Base-by-base conservation (phyloP, 2,888 invertebrate species). In the Brenthis hecate region DNA sequence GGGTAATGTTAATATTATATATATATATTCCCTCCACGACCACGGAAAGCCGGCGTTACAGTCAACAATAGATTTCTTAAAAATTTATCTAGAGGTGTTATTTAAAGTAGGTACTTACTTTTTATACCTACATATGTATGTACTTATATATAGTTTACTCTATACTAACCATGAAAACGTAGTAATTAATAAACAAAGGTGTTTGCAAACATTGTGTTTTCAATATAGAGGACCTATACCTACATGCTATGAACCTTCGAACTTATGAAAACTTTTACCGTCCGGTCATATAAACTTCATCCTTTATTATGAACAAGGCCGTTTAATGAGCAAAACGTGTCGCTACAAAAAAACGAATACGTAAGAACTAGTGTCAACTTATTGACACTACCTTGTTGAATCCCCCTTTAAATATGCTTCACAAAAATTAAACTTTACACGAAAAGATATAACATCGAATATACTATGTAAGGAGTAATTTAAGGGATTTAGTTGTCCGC, bases 401-500 rank as follows among this genome's bases (percentile, higher is more conserved):
- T 23, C 48, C 36, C 6, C 23, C 32, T 23, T 51, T 14, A 6
- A 14, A 51, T 14, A 6, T 14, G 14, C 14, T 16, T 19, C 16
- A 13, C 13, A 36, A 28, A 56, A 61, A 61, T 8, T 56, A 11
- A 32, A 60, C 61, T 56, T 23, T 65, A 56, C 56, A 4, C 0
- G 13, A 1, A 69, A 55, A 32, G 36, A 13, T n/a, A 58, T 32
- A 69, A 61, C 61, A 13, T 16, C 19, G 23, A 65, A 23, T 55
- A 55, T 56, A 43, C 36, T 53, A 2, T 48, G 55, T 28, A 56
- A 13, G 23, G 55, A 50, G 56, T 56, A 56, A 58, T 61, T 69
- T 65, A 56, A 50, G 14, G 60, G 69, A 67, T 65, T 70, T 61
- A 67, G 65, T 71, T 68, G 65, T 54, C 71, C 69, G 69, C 69